phyloP scores from a whole-genome alignment of 2,888 invertebrate species.

The Philhelius pedissequus region DNA sequence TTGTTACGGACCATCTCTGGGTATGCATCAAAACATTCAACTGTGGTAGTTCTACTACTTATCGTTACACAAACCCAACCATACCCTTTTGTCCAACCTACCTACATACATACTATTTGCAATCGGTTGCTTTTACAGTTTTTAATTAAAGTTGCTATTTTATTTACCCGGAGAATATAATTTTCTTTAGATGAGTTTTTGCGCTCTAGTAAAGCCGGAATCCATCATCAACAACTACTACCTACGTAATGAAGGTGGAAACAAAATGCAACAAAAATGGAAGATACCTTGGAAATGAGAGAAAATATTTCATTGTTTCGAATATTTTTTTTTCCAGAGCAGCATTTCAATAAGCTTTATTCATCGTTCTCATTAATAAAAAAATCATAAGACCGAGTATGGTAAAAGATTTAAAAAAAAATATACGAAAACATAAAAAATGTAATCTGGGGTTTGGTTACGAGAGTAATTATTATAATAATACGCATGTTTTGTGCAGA shows the following conservation, averaged over 20 bases:
- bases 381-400: slow-evolving; percentile 45
- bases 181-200: slow-evolving; percentile 66
- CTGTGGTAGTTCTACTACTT: slow-evolving; percentile 9
- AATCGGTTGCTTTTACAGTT: slow-evolving; percentile 58
- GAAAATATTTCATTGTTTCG: slow-evolving; percentile 60
- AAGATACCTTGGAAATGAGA: slow-evolving; percentile 47
- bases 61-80: not conserved
- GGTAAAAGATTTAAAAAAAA: not conserved
- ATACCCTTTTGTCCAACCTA: not conserved
- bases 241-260: slow-evolving; percentile 13
- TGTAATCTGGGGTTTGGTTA: slow-evolving; percentile 2
- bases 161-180: slow-evolving; percentile 64
- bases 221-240: slow-evolving; percentile 47
- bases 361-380: slow-evolving; percentile 61
- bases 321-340: slow-evolving; percentile 24
- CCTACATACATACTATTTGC: slow-evolving; percentile 8
- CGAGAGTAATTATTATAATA: not conserved
- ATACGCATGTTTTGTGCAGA: slow-evolving; percentile 6
- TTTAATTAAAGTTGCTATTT: slow-evolving; percentile 68
- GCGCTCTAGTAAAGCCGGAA: slow-evolving; percentile 56
- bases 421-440: slow-evolving; percentile 12
- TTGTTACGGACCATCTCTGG: not conserved
- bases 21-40: slow-evolving; percentile 35
- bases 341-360: slow-evolving; percentile 51
- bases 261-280: not conserved